Evolutionary conservation across 2,113 vertebrate species (phyloP).

Genomic region (Meleagris gallopavo): DNA sequence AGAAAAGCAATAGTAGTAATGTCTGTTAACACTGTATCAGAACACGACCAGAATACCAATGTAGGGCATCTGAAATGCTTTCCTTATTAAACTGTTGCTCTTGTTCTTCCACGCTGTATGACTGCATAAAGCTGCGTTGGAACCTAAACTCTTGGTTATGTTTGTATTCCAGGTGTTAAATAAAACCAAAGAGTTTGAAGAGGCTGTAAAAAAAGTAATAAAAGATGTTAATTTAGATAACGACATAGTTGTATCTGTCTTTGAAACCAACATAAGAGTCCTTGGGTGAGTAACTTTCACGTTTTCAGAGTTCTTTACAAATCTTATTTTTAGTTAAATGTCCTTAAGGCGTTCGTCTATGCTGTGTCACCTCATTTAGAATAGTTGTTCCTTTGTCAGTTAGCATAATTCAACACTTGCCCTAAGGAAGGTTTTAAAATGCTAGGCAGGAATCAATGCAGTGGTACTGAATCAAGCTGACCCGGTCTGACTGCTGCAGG

Average conservation of each 20-base stretch:
- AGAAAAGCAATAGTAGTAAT: neutral
- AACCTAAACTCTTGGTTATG: neutral
- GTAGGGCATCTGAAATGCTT: neutral
- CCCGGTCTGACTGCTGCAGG: neutral
- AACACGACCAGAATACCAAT: too few species aligned
- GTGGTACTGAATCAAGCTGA: neutral
- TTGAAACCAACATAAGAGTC: constrained; percentile 99
- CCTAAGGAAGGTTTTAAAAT: neutral
- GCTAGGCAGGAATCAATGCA: neutral
- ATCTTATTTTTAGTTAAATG: neutral
- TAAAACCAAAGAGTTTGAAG: constrained; percentile 96
- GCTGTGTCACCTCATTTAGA: neutral
- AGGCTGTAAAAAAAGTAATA: constrained; percentile 93
- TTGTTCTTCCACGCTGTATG: neutral
- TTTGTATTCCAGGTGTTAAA: constrained; percentile 90
- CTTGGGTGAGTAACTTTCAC: constrained; percentile 87
- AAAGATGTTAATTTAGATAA: constrained; percentile 96
- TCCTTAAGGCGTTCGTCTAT: neutral
- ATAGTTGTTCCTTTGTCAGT: neutral
- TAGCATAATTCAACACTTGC: neutral
- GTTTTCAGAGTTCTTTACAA: neutral
- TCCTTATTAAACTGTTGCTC: neutral
- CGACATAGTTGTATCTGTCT: constrained; percentile 97
- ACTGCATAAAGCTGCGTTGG: neutral
- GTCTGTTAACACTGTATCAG: neutral